Evolutionary conservation across 2,888 invertebrate genomes (phyloP).

Genomic region (Heterodera filipjevi): DNA sequence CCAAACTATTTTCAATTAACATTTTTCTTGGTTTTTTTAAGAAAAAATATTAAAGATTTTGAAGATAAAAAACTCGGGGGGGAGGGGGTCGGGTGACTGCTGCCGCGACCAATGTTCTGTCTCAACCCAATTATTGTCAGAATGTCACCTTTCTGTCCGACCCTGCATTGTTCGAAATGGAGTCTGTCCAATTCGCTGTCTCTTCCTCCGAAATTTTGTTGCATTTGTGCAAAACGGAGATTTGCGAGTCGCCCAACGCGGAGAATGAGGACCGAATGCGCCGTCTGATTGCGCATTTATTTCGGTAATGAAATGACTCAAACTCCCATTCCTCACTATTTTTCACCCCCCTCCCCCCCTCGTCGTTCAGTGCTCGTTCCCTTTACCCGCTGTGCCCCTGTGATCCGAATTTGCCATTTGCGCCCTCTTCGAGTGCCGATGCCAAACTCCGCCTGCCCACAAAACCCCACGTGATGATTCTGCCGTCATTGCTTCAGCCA

Average conservation of each 20-base stretch:
- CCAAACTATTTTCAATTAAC: no score
- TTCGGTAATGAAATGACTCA: neutral
- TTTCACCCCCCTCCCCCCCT: neutral
- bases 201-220: slow-evolving; percentile 23
- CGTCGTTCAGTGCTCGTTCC: slow-evolving; percentile 13
- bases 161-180: slow-evolving; percentile 26
- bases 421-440: neutral
- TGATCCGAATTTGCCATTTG: slow-evolving; percentile 24
- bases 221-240: slow-evolving; percentile 26
- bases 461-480: slow-evolving; percentile 21
- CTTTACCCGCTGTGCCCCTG: slow-evolving; percentile 27
- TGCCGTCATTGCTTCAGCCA: slow-evolving; percentile 29
- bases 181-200: slow-evolving; percentile 23
- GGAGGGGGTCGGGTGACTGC: no score
- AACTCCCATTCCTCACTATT: neutral
- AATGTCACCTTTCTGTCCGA: slow-evolving; percentile 22
- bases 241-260: slow-evolving; percentile 13
- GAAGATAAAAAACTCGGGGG: neutral
- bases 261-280: slow-evolving; percentile 32
- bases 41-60: no score
- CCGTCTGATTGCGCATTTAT: slow-evolving; percentile 26
- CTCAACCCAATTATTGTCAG: neutral
- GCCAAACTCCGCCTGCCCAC: neutral
- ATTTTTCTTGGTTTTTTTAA: no score
- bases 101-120: no score